Conservation (phyloP, 2,797 vertebrate genomes). For the Schizopygopsis malacanthus region DNA sequence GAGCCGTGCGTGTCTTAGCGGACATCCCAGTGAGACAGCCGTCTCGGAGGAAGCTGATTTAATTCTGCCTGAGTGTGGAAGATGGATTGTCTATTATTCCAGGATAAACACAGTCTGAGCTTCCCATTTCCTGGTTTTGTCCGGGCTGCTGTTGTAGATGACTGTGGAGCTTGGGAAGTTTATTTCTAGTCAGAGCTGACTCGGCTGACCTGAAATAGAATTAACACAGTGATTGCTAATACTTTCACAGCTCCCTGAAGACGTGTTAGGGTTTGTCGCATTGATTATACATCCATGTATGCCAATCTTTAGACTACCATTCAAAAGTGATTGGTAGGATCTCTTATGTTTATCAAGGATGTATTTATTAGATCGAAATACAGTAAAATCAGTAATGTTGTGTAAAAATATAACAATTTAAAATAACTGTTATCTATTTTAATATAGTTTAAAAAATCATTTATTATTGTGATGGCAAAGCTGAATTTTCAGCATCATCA, state of each 20-base stretch:
- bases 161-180: conserved; percentile 18
- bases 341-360: not conserved
- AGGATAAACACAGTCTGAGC: conserved; percentile 66
- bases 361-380: not conserved
- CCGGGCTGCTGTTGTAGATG: conserved; percentile 57
- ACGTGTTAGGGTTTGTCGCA: not conserved
- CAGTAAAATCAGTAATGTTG: not conserved
- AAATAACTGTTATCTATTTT: not conserved
- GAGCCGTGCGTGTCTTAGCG: not conserved
- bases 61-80: conserved; percentile 71
- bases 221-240: conserved; percentile 1
- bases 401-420: not conserved
- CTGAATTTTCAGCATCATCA: not conserved
- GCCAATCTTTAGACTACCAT: not conserved
- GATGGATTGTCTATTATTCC: conserved; percentile 73
- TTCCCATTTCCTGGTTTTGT: conserved; percentile 80
- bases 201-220: not conserved
- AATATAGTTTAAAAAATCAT: not conserved
- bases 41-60: conserved; percentile 67
- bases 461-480: not conserved
- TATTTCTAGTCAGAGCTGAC: conserved; percentile 18
- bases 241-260: not conserved
- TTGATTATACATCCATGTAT: not conserved
- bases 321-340: not conserved
- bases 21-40: conserved; percentile 48